Evolutionary conservation across 1,140 invertebrate genomes (phyloP), one percentile per base, ranked within the genome.

Genomic region (Conus ventricosus): DNA sequence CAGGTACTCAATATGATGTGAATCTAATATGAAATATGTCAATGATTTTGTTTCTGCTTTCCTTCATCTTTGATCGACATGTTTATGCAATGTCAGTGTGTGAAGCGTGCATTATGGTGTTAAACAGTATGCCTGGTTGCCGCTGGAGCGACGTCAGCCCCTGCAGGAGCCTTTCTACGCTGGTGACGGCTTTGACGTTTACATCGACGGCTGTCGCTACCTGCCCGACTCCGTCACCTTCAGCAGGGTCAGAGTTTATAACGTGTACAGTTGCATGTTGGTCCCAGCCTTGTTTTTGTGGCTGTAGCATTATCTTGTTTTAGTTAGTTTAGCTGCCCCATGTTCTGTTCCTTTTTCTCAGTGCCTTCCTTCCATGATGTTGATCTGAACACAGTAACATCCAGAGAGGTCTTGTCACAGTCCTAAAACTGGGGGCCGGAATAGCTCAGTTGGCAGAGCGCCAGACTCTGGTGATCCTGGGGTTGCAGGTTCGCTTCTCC

Each of bases 181-280:
- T 53, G 92, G 91, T 67, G 94, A 95, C 91, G 94, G 94, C 53
- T 95, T 95, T 93, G 94, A 95, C 91, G 87, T 95, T 20, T 95
- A 95, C 89, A 92, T 95, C 60, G 94, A 95, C 91, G 93, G 91
- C 4, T 93, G 94, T 88, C 91, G 93, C 84, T 94, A 91, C 89
- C 87, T 95, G 23, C 94, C 94, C 63, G 94, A 95, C 83, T 93
- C 92, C 82, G 93, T 94, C 15, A 94, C 94, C 55, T 93, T 94
- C 88, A 91, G 94, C 15, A 93, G 93, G 90, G 94, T 95, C 88
- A 87, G 89, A 78, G 60, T 27, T 39, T 15, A 60, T 60, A 15
- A 11, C 4, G 15, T 15, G 15, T 60, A 60, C 8, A 60, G 78
- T 85, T 86, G 60, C 13, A 84, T 51, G 23, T 54, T 27, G 82